Evolutionary conservation across 2,113 vertebrate species (phyloP), one percentile per base, ranked within the genome.

Genomic region (Chamaea fasciata): DNA sequence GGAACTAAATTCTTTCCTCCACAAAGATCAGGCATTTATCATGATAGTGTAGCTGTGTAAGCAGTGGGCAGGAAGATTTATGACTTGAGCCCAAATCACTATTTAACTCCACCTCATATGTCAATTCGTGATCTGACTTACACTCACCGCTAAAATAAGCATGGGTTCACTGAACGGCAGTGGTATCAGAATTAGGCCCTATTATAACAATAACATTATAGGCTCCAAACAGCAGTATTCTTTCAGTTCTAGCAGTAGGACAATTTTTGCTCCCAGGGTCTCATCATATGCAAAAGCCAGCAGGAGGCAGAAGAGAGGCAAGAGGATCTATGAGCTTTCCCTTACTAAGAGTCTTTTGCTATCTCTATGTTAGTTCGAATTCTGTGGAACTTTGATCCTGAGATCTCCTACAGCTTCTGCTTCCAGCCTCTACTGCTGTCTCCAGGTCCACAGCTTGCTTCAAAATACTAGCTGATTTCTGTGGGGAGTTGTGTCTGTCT

Each of bases 1-100:
- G 55, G 79, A 89, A 76, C 10, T 7, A 35, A 90, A 79, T 92
- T 87, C 44, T 83, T 89, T 83, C 50, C 42, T 86, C 63, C 68
- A 88, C 75, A 86, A 63, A 74, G 63, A 50, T 80, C 23, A 86
- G 39, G 20, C 63, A 81, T 96, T 93, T 88, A 69, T 87, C 82
- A 67, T 70, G 59, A 88, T 59, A 95, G 68, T 0, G 3, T 67
- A 95, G 33, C 67, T 77, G 77, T 83, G 71, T 37, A 90, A 90
- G 91, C 82, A 90, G 92, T 85, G 31, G 77, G 35, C 63, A 88
- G 47, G 42, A 92, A 92, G 67, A 86, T 96, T 92, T 96, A 93
- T 91, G 71, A 83, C 79, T 81, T 0, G 0, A 95, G 71, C 52
- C 71, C 68, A 77, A 74, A 90, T 81, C 63, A 47, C 55, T 84